phyloP scores from a whole-genome alignment of 2,113 vertebrate species.

The Elephas maximus region DNA sequence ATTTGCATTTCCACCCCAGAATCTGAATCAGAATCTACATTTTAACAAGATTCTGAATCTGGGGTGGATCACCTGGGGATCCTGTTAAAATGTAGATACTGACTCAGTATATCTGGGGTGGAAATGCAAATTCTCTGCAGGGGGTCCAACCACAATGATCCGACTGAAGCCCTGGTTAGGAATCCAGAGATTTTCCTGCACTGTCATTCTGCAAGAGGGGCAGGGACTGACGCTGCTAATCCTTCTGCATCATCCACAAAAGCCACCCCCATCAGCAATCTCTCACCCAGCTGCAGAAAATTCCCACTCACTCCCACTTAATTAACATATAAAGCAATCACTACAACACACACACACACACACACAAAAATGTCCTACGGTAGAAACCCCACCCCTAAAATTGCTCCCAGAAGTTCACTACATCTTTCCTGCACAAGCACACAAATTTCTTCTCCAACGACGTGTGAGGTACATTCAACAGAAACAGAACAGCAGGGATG shows the following conservation, averaged over 20 bases:
- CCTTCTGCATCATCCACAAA: slow-evolving; percentile 46
- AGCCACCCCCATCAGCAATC: slow-evolving; percentile 12
- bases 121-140: no score
- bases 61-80: no score
- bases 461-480: background rate
- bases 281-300: slow-evolving; percentile 1
- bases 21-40: no score
- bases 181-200: slow-evolving; percentile 70
- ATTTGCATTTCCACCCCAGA: no score
- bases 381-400: background rate
- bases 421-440: background rate
- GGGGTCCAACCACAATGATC: no score
- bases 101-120: no score
- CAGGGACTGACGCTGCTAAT: background rate
- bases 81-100: no score
- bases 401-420: background rate
- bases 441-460: background rate
- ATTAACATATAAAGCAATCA: background rate
- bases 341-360: background rate
- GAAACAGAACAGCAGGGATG: background rate
- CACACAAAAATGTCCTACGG: background rate
- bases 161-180: background rate
- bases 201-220: slow-evolving; percentile 66
- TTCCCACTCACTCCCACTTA: slow-evolving; percentile 20
- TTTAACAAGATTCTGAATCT: no score